Percentiles rank a stretch among this genome's conserved stretches.
Conservation (phyloP, 2,797 vertebrate species). For the Parotocinclus haroldoi region DNA sequence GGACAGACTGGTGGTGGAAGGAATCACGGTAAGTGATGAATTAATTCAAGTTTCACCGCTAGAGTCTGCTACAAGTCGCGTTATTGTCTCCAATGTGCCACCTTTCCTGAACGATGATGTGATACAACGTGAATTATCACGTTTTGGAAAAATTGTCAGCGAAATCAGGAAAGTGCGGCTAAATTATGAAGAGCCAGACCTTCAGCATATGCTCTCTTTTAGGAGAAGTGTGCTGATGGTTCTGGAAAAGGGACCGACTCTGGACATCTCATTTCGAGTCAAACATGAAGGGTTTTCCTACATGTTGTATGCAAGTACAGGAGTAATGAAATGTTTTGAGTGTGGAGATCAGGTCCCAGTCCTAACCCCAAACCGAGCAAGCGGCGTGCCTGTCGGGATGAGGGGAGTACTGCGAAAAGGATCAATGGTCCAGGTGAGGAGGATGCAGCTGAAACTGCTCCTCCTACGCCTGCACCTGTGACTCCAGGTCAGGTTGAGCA, state of each 20-base stretch:
- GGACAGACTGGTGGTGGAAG: too few relatives aligned
- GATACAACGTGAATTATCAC: too few relatives aligned
- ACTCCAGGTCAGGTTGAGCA: too few relatives aligned
- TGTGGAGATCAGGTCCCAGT: background rate
- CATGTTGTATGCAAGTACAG: background rate
- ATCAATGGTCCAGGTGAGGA: too few relatives aligned
- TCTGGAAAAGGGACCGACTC: background rate
- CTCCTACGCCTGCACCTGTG: too few relatives aligned
- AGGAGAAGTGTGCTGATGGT: background rate
- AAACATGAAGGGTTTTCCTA: too few relatives aligned
- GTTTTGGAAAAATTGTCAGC: background rate
- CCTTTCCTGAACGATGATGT: background rate
- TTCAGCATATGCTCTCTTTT: background rate
- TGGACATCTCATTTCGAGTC: background rate
- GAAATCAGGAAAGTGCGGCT: background rate
- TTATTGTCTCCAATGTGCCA: background rate
- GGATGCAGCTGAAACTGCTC: too few relatives aligned
- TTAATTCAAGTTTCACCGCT: too few relatives aligned
- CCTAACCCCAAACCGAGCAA: too few relatives aligned
- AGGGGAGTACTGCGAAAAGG: too few relatives aligned
- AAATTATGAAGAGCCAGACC: background rate
- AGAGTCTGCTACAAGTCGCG: too few relatives aligned
- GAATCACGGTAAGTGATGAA: background rate
- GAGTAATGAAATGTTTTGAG: background rate
- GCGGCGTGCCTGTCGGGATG: too few relatives aligned